Evolutionary conservation across 2,797 vertebrate genomes (phyloP).

Genomic region (Melanitta fusca): DNA sequence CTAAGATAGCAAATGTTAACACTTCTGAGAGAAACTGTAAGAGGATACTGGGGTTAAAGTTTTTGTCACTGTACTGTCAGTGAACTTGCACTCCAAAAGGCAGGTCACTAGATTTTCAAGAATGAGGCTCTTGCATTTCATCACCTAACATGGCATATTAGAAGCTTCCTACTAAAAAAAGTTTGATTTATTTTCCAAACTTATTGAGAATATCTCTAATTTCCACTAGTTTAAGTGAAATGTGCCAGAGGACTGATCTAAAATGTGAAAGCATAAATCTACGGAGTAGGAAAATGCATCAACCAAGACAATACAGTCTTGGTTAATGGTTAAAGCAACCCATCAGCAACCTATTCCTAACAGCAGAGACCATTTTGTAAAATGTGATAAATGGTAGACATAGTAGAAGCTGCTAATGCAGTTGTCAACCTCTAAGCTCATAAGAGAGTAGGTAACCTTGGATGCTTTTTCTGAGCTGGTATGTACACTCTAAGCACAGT

Average conservation of each 20-base stretch:
- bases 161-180: neutral
- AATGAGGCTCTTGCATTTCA: neutral
- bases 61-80: neutral
- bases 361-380: neutral
- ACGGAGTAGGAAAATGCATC: neutral
- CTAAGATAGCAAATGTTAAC: neutral
- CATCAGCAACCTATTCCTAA: neutral
- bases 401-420: neutral
- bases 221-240: neutral
- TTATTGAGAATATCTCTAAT: neutral
- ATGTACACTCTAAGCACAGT: neutral
- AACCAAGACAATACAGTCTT: neutral
- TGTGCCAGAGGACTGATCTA: neutral
- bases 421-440: neutral
- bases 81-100: neutral
- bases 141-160: neutral
- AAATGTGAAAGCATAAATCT: neutral
- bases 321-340: neutral
- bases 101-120: neutral
- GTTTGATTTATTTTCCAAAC: neutral
- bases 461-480: neutral
- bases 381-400: accelerated
- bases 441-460: neutral
- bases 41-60: neutral
- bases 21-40: neutral